Percentiles rank a stretch among this genome's conserved stretches.
phyloP scores from a whole-genome alignment of 2,797 vertebrate species.

The Enoplosus armatus region DNA sequence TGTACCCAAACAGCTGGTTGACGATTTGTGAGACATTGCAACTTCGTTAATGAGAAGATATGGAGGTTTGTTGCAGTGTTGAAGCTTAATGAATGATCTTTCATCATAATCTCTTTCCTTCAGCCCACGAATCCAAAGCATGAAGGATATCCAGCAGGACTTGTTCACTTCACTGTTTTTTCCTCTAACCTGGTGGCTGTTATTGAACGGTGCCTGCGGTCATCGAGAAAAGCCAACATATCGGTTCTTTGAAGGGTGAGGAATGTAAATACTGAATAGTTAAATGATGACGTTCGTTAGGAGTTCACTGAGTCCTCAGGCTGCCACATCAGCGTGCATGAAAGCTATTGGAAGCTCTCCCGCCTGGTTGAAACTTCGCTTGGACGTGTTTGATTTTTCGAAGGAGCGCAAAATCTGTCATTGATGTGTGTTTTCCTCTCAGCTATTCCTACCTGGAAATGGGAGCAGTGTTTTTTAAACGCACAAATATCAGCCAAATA shows the following conservation, averaged over 20 bases:
- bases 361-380: slow-evolving; percentile 21
- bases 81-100: slow-evolving; percentile 4
- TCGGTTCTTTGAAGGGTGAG: slow-evolving; percentile 24
- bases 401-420: slow-evolving; percentile 48
- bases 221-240: background rate
- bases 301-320: background rate
- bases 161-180: background rate
- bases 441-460: slow-evolving; percentile 20
- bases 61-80: background rate
- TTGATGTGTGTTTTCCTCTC: slow-evolving; percentile 36
- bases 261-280: slow-evolving; percentile 37
- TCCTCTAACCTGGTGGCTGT: background rate
- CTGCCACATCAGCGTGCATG: background rate
- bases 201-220: slow-evolving; percentile 18
- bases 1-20: background rate
- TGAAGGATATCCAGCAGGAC: background rate
- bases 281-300: slow-evolving; percentile 23
- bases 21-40: background rate
- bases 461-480: slow-evolving; percentile 1
- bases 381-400: slow-evolving; percentile 30
- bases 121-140: background rate
- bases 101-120: background rate
- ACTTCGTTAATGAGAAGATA: background rate
- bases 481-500: slow-evolving; percentile 6
- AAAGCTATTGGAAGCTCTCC: slow-evolving; percentile 33